Conservation (phyloP, 2,797 vertebrate species). For the Vireo griseus region DNA sequence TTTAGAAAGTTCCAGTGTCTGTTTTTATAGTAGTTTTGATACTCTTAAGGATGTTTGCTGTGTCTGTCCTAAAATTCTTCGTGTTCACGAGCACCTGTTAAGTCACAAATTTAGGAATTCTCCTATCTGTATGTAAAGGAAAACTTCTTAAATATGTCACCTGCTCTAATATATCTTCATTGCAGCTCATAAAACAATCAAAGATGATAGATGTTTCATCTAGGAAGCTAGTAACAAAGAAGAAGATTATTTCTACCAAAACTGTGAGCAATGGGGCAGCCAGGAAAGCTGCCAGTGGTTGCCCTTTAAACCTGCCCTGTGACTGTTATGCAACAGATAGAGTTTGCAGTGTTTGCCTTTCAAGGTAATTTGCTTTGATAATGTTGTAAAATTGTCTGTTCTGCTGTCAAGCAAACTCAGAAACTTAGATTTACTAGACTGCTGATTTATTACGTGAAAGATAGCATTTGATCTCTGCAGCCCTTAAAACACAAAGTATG, state of each 20-base stretch:
- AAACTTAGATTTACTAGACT: slow-evolving; percentile 7
- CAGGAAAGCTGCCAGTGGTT: slow-evolving; percentile 70
- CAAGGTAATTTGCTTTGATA: slow-evolving; percentile 80
- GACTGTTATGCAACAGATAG: slow-evolving; percentile 88
- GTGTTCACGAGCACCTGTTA: background rate
- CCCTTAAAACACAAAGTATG: background rate
- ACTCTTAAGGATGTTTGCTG: background rate
- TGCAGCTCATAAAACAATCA: slow-evolving; percentile 78
- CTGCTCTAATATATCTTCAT: slow-evolving; percentile 52
- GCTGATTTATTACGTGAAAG: background rate
- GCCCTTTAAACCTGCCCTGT: slow-evolving; percentile 77
- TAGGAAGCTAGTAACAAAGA: slow-evolving; percentile 75
- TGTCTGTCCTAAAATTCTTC: background rate
- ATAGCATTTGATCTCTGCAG: background rate
- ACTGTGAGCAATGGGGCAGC: slow-evolving; percentile 61
- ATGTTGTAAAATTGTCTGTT: slow-evolving; percentile 32
- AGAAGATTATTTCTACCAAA: slow-evolving; percentile 72
- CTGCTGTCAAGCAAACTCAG: background rate
- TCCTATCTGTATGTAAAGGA: background rate
- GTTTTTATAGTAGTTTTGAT: background rate
- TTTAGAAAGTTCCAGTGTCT: background rate
- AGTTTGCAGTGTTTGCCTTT: slow-evolving; percentile 92
- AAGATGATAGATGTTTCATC: slow-evolving; percentile 77
- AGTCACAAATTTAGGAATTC: background rate
- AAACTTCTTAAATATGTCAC: slow-evolving; percentile 27